Evolutionary conservation across 1,140 invertebrate species (phyloP), one percentile per base, ranked within the genome.

Genomic region (Steinernema khuongi): DNA sequence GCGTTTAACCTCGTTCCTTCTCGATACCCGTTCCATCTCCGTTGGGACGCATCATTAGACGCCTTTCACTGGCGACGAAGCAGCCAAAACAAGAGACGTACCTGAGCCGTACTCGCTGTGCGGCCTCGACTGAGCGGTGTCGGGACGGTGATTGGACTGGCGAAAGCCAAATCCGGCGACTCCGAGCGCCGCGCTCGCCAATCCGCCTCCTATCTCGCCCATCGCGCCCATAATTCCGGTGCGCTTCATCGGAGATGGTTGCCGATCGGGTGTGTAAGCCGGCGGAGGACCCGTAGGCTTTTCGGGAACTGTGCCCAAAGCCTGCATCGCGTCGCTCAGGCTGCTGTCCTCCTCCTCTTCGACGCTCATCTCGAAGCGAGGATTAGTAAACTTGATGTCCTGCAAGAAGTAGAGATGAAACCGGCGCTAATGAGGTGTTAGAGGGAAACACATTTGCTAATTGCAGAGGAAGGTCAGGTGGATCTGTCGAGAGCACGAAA

Each of bases 101-200:
- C 36, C 36, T 41, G n/a, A n/a, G n/a, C n/a, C 36, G 36, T 41
- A 41, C 7, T 41, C 36, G 36, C 36, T 41, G 36, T 41, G 36
- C 36, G 7, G 36, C 36, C 36, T 41, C 7, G 36, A 41, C 7
- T 41, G 36, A 41, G 7, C n/a, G 7, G 36, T 41, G 7, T 7
- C 26, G 11, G 50, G 26, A n/a, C n/a, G n/a, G 50, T 22, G 50
- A 60, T 60, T 60, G 14, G 50, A 60, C 7, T 60, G 50, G 26
- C 26, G 50, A 60, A 60, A n/a, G 50, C 50, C 50, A 60, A 60
- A 60, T 60, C 50, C 50, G 36, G 36, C 36, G 50, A 60, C 50
- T 60, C 50, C 50, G 19, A 60, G 50, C 50, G 50, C 50, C 4
- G 50, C 22, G 50, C 14, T n/a, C 11, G 50, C 50, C 50, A 22